Evolutionary conservation across 2,797 vertebrate species (phyloP).

Genomic region (Allobates femoralis): DNA sequence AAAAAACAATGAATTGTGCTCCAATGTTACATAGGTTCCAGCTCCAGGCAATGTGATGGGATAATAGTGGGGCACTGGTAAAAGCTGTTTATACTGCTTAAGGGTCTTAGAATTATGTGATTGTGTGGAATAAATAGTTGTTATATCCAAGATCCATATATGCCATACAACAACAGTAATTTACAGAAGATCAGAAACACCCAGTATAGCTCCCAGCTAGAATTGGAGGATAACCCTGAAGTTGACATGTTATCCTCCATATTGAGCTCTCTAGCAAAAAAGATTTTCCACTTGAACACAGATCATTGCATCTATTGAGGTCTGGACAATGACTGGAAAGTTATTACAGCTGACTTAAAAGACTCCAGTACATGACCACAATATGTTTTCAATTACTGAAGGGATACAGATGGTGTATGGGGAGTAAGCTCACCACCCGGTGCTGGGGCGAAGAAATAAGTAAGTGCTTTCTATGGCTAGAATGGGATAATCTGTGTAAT

Average conservation of each 20-base stretch:
- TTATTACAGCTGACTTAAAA: conserved; percentile 43
- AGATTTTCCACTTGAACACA: conserved; percentile 50
- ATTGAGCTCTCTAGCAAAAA: conserved; percentile 30
- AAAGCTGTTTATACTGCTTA: conserved; percentile 11
- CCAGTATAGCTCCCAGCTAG: conserved; percentile 2
- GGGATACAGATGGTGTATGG: conserved; percentile 17
- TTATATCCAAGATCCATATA: neutral
- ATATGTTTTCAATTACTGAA: conserved; percentile 22
- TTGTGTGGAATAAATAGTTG: conserved; percentile 25
- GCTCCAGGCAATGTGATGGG: neutral
- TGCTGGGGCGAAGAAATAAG: neutral
- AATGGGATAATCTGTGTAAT: neutral
- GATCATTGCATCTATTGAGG: conserved; percentile 45
- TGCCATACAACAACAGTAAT: conserved; percentile 9
- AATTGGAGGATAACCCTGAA: conserved; percentile 27
- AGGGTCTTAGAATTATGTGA: conserved; percentile 6
- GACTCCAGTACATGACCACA: conserved; percentile 14
- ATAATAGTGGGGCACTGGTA: neutral
- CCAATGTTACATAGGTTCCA: neutral
- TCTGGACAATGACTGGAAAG: conserved; percentile 26
- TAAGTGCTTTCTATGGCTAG: neutral
- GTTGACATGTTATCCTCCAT: conserved; percentile 40
- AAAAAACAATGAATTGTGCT: neutral
- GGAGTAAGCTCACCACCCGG: conserved; percentile 19
- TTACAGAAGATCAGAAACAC: conserved; percentile 11